Percentiles rank a stretch among this genome's conserved stretches.
Conservation (phyloP, 2,888 invertebrate species). For the Anthrax anthrax region DNA sequence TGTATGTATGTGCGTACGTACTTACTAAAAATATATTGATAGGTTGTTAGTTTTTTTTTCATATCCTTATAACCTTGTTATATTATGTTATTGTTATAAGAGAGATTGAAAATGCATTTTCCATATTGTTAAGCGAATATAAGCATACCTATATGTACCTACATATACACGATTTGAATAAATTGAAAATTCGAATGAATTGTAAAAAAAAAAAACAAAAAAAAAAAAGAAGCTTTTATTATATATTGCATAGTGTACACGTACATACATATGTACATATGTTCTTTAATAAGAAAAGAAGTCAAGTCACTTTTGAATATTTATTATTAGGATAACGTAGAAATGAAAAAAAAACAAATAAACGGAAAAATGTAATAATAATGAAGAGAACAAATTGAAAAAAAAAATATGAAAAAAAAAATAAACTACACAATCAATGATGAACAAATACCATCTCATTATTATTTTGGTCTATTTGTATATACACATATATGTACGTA, state of each 20-base stretch:
- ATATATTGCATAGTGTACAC: not conserved
- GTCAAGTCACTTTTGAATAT: not conserved
- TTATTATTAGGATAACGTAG: not conserved
- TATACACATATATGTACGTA: too few species aligned
- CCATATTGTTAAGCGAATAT: not conserved
- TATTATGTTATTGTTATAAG: not conserved
- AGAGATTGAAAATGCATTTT: not conserved
- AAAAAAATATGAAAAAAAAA: too few species aligned
- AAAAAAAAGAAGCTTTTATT: too few species aligned
- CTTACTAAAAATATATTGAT: not conserved
- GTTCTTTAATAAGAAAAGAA: not conserved
- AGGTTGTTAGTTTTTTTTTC: not conserved
- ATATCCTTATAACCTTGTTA: not conserved
- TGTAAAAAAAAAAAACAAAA: too few species aligned
- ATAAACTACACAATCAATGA: too few species aligned
- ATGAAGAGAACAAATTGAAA: too few species aligned
- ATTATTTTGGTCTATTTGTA: too few species aligned
- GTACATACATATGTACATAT: not conserved
- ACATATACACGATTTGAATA: not conserved
- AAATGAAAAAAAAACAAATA: not conserved
- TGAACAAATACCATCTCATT: too few species aligned
- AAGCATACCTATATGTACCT: too few species aligned
- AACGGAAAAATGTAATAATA: too few species aligned
- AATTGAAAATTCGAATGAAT: not conserved
- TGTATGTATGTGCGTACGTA: too few species aligned